Percentiles rank a stretch among this genome's conserved stretches.
Conservation (phyloP, 2,888 invertebrate genomes). For the Anaspis maculata region DNA sequence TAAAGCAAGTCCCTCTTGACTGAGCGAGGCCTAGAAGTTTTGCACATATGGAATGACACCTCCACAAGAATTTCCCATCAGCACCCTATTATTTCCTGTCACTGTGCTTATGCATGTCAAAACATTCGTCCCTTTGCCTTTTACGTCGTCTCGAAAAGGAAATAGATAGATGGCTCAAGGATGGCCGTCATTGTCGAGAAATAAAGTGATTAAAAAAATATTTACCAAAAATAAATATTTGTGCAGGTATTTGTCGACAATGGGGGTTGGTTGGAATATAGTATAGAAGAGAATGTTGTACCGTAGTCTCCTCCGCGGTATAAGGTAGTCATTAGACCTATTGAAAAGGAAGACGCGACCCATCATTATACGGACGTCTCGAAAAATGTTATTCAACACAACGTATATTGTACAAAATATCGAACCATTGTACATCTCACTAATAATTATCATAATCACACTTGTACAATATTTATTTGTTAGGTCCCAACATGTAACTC, state of each 20-base stretch:
- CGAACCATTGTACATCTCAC: conserved; percentile 14
- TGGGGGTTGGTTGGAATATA: conserved; percentile 13
- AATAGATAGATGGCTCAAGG: too few relatives aligned
- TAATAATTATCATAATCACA: conserved; percentile 23
- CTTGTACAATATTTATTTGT: conserved; percentile 20
- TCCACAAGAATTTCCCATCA: too few relatives aligned
- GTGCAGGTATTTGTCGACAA: conserved; percentile 15
- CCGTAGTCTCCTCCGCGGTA: conserved; percentile 10
- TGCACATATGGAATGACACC: too few relatives aligned
- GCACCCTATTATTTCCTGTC: too few relatives aligned
- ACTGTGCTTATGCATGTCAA: too few relatives aligned
- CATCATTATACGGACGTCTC: conserved; percentile 25
- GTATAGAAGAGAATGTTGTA: too few relatives aligned
- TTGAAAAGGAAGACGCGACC: conserved; percentile 26
- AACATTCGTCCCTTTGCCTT: too few relatives aligned
- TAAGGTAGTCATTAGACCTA: conserved; percentile 29
- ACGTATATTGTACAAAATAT: conserved; percentile 7
- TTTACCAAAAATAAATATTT: conserved; percentile 19
- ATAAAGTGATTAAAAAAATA: conserved; percentile 13
- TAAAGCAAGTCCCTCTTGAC: too few relatives aligned
- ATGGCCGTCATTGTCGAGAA: too few relatives aligned
- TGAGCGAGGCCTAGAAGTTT: too few relatives aligned
- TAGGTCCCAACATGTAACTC: conserved; percentile 11
- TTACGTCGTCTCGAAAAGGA: too few relatives aligned
- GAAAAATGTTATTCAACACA: conserved; percentile 16